phyloP scores from a whole-genome alignment of 2,113 vertebrate species.

The Verasper variegatus region DNA sequence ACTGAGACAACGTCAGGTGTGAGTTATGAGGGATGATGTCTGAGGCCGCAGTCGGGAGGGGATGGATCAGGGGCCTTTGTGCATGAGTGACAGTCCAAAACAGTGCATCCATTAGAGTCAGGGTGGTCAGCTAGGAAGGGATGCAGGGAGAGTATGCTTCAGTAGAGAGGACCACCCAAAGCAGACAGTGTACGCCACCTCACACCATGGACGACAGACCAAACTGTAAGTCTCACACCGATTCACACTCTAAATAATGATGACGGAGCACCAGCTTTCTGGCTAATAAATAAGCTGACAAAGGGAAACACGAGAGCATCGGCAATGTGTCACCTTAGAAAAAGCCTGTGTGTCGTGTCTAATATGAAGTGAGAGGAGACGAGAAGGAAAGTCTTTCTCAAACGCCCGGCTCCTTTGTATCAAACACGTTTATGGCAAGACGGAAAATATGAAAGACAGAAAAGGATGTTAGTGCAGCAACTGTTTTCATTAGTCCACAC shows the following conservation, averaged over 20 bases:
- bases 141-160: constrained; percentile 50
- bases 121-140: constrained; percentile 73
- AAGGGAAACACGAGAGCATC: constrained; percentile 28
- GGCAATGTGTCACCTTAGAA: constrained; percentile 19
- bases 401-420: background rate
- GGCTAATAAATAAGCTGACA: constrained; percentile 46
- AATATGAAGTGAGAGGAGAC: background rate
- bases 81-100: constrained; percentile 77
- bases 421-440: background rate
- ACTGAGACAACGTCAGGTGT: constrained; percentile 44
- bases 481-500: constrained; percentile 1
- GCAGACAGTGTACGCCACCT: constrained; percentile 51
- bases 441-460: background rate
- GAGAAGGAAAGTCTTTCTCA: background rate
- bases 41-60: constrained; percentile 46
- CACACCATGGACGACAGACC: constrained; percentile 64
- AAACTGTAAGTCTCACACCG: constrained; percentile 69
- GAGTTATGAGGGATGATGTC: constrained; percentile 59
- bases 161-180: constrained; percentile 80
- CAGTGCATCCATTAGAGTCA: constrained; percentile 77
- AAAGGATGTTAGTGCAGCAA: background rate
- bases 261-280: constrained; percentile 26
- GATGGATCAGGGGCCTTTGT: constrained; percentile 68
- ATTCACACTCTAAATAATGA: constrained; percentile 73
- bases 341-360: background rate